Percentiles rank a stretch among this genome's conserved stretches.
Conservation (phyloP, 1,140 invertebrate genomes). For the Tenebrio molitor region DNA sequence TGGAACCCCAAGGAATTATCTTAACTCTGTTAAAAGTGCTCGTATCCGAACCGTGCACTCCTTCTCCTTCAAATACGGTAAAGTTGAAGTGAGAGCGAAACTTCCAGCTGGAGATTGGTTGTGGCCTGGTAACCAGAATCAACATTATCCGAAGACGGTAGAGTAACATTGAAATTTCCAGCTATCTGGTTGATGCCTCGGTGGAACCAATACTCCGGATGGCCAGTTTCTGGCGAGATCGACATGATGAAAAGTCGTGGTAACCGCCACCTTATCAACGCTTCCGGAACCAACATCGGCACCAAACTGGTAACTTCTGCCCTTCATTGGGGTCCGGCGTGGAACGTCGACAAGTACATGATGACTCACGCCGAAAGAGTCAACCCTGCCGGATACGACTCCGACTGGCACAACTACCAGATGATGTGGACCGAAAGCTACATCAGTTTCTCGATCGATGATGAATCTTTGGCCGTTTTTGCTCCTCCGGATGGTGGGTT, state of each 20-base stretch:
- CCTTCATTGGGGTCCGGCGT: constrained; percentile 76
- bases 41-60: constrained; percentile 73
- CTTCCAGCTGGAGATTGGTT: constrained; percentile 81
- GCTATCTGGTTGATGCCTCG: constrained; percentile 74
- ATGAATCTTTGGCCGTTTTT: constrained; percentile 48
- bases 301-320: constrained; percentile 72
- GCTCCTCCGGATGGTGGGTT: constrained; percentile 52
- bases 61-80: constrained; percentile 77
- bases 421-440: constrained; percentile 68
- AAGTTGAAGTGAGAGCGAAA: constrained; percentile 77
- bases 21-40: constrained; percentile 76
- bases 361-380: constrained; percentile 67
- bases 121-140: constrained; percentile 69
- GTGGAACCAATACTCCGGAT: constrained; percentile 70
- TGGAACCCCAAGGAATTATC: constrained; percentile 66
- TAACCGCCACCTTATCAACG: constrained; percentile 68
- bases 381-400: constrained; percentile 67
- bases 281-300: constrained; percentile 70
- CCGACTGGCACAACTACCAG: constrained; percentile 67
- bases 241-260: constrained; percentile 72
- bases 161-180: constrained; percentile 29
- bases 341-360: constrained; percentile 69
- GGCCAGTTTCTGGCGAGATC: constrained; percentile 71
- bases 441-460: constrained; percentile 55
- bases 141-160: neutral